phyloP scores from a whole-genome alignment of 1,140 invertebrate genomes.

The Megathymus violae region DNA sequence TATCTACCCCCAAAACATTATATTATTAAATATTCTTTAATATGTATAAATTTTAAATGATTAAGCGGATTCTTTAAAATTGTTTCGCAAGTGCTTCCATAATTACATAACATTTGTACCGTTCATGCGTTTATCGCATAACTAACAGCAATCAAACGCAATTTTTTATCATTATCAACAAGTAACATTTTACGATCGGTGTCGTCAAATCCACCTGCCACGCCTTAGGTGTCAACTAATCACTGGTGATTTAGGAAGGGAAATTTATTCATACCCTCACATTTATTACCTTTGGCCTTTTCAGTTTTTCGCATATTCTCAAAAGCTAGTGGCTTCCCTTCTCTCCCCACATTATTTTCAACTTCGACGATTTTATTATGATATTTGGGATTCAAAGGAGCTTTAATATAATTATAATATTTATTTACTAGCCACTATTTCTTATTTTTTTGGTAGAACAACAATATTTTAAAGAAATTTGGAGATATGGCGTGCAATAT shows the following conservation, averaged over 20 bases:
- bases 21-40: no score
- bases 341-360: slow-evolving; percentile 26
- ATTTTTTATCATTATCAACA: slow-evolving; percentile 35
- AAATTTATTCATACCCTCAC: slow-evolving; percentile 78
- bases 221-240: slow-evolving; percentile 63
- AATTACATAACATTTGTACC: slow-evolving; percentile 14
- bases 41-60: no score
- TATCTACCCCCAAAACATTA: no score
- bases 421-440: no score
- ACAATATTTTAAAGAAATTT: no score
- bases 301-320: slow-evolving; percentile 69
- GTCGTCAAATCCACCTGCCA: slow-evolving; percentile 53
- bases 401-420: not conserved
- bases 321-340: slow-evolving; percentile 29
- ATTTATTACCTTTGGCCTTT: slow-evolving; percentile 70
- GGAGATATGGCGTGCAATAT: no score
- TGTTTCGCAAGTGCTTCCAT: not conserved
- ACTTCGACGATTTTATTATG: slow-evolving; percentile 23
- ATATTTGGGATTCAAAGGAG: slow-evolving; percentile 10
- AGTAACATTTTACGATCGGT: slow-evolving; percentile 42
- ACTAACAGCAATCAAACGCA: slow-evolving; percentile 38
- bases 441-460: no score
- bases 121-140: slow-evolving; percentile 19
- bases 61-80: not conserved
- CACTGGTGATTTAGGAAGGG: slow-evolving; percentile 60